phyloP scores from a whole-genome alignment of 2,113 vertebrate species.

The Bubo blakistoni region DNA sequence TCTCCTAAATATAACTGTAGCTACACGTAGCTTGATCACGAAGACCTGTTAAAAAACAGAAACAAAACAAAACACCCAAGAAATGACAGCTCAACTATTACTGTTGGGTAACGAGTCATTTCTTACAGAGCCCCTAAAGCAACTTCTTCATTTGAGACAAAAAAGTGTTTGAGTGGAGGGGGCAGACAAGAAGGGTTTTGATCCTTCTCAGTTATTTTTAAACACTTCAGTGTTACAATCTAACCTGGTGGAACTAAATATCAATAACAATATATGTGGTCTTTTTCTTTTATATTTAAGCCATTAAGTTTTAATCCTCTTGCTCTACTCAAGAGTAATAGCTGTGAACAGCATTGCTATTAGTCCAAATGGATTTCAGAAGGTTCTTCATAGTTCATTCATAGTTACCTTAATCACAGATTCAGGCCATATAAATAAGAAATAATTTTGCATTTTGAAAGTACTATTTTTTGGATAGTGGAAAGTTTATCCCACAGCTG shows the following conservation, averaged over 20 bases:
- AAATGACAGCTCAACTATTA: not conserved
- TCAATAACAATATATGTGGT: not conserved
- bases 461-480: not conserved
- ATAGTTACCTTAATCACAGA: not conserved
- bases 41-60: not conserved
- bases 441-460: not conserved
- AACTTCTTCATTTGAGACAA: not conserved
- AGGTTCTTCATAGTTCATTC: not conserved
- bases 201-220: not conserved
- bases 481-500: not conserved
- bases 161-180: not conserved
- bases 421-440: not conserved
- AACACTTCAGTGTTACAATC: not conserved
- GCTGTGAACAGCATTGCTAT: not conserved
- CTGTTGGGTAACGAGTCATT: not conserved
- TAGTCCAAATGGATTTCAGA: not conserved
- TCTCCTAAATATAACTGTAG: not conserved
- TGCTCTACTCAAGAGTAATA: not conserved
- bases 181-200: not conserved
- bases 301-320: not conserved
- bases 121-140: not conserved
- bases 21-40: not conserved
- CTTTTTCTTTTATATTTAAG: not conserved
- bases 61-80: not conserved
- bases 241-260: not conserved